Conservation (phyloP, 2,888 invertebrate species). For the Habroteleia sp. region DNA sequence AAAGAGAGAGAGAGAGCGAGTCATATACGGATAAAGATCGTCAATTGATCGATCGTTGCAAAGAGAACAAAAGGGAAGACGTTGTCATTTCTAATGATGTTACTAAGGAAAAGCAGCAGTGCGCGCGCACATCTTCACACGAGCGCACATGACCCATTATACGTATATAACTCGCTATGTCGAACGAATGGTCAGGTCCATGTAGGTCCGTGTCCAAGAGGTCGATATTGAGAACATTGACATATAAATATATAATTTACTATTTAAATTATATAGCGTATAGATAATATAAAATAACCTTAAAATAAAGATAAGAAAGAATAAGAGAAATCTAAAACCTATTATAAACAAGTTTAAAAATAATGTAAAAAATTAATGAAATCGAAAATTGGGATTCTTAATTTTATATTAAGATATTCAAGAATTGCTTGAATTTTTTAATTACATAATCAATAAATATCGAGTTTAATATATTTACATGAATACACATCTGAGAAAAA, state of each 20-base stretch:
- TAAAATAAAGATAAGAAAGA: too few species aligned
- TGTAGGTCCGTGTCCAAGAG: conserved; percentile 15
- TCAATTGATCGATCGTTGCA: conserved; percentile 36
- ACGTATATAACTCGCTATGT: conserved; percentile 27
- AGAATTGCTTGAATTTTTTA: too few species aligned
- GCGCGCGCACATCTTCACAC: conserved; percentile 43
- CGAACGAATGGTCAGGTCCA: conserved; percentile 38
- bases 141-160: conserved; percentile 44
- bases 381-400: too few species aligned
- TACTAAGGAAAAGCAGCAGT: conserved; percentile 37
- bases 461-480: too few species aligned
- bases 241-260: conserved; percentile 8
- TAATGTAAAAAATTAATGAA: too few species aligned
- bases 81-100: conserved; percentile 38
- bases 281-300: too few species aligned
- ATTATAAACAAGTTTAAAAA: too few species aligned
- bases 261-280: background rate
- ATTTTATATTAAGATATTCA: too few species aligned
- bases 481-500: too few species aligned
- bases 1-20: conserved; percentile 1
- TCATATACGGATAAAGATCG: conserved; percentile 4
- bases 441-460: too few species aligned
- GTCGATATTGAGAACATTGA: conserved; percentile 32
- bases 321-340: background rate
- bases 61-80: conserved; percentile 34